These are phyloP conservation scores for Lomographa bimaculata DNA, from an alignment of 2,888 invertebrate genomes.

Conservation along the genomic window DNA sequence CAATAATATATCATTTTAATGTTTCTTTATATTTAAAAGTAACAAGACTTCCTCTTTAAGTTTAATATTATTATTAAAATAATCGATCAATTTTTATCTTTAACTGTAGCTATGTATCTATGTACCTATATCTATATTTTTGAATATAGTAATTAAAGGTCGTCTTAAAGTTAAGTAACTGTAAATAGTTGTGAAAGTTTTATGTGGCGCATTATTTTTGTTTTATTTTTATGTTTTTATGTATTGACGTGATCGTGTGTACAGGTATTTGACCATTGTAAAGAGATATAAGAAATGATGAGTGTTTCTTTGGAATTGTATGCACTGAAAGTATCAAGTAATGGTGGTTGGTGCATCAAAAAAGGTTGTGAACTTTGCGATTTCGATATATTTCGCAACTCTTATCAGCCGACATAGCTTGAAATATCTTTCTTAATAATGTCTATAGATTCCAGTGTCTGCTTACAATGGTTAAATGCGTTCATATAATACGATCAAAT, in stretches of 20 bases:
- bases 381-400: constrained; percentile 31
- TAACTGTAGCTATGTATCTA: constrained; percentile 77
- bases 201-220: constrained; percentile 78
- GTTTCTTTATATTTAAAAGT: constrained; percentile 41
- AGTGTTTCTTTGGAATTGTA: constrained; percentile 31
- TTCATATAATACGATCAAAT: constrained; percentile 55
- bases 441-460: constrained; percentile 27
- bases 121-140: constrained; percentile 80
- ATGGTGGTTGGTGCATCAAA: constrained; percentile 28
- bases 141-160: constrained; percentile 73
- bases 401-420: constrained; percentile 28
- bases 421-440: constrained; percentile 23
- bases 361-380: constrained; percentile 37
- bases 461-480: constrained; percentile 52
- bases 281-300: constrained; percentile 32
- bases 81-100: constrained; percentile 69
- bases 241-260: constrained; percentile 65
- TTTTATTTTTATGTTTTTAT: constrained; percentile 58
- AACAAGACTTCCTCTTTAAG: constrained; percentile 67
- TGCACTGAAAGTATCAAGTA: constrained; percentile 26
- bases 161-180: constrained; percentile 73
- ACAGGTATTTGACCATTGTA: constrained; percentile 51
- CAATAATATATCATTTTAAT: constrained; percentile 39
- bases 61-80: constrained; percentile 52
- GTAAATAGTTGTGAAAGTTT: constrained; percentile 80